Evolutionary conservation across 2,797 vertebrate species (phyloP), one percentile per base, ranked within the genome.

Genomic region (Loriculus beryllinus): DNA sequence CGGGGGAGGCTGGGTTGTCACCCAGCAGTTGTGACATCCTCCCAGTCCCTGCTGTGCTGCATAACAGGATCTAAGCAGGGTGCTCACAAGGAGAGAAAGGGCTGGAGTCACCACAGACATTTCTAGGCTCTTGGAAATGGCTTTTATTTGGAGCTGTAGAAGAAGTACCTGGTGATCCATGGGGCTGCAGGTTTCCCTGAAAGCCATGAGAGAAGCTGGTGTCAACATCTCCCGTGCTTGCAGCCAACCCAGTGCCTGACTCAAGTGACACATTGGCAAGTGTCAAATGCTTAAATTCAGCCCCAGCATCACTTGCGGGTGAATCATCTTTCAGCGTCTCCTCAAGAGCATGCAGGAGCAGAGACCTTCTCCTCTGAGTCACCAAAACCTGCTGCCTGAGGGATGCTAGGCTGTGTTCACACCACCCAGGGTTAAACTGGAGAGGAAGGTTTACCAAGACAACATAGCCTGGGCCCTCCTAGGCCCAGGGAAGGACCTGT

Each of bases 291-390:
- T 63, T 63, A 42, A 63, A 26, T n/a, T 35, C 74, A 84, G 81
- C 37, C 75, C 68, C 56, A 60, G 40, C 67, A 25, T 70, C 11
- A 62, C 15, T 68, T 3, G 40, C 7, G 19, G 67, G 10, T 95
- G 93, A 95, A 48, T 92, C 92, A 93, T 6, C 65, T 82, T 43
- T 63, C 86, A 54, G n/a, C 14, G 37, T 40, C 35, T 75, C 40
- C 77, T 86, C 43, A 6, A 57, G 68, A 91, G 75, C 35, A 0
- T 63, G 82, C 89, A 74, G 68, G 57, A 80, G 79, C 91, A 87
- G 40, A 77, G 59, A 77, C 13, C 20, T 86, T 48, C 77, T 86
- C 48, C 80, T 83, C 62, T 87, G 91, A 94, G 68, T 89, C 92
- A 94, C 56, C 23, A 33, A 69, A 79, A 87, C 29, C 71, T 49